Base-by-base conservation (phyloP, 2,113 vertebrate genomes). In the Saimiri boliviensis region DNA sequence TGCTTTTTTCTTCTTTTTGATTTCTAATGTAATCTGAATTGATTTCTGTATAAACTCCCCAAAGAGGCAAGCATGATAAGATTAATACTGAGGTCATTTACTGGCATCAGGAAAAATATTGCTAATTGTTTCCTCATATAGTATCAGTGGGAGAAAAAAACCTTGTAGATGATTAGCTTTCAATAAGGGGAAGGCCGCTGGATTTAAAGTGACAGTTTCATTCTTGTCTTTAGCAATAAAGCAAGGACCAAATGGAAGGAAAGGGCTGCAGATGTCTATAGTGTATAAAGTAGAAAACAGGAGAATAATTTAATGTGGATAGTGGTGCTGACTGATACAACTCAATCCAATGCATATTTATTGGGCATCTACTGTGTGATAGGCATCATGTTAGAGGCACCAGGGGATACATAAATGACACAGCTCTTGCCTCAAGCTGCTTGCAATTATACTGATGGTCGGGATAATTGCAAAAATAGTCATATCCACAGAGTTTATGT, bases 31-130 rank as follows among this genome's bases (percentile, higher is more conserved):
- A 96, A 95, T 45, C 79, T 82, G 94, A 95, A 98, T 94, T 97
- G 97, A 95, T 96, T 98, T 98, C 91, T 90, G 79, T 97, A 95
- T 95, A 97, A 97, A 96, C 91, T 93, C 89, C 68, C 83, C 79
- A 95, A 96, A 96, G 95, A 97, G 56, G 66, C 8, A 87, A 95
- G 66, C 70, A 63, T 93, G 91, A 96, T 94, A 93, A 94, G 86
- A 97, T 98, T 97, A 97, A 97, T 97, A 96, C 90, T 97, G 94
- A 96, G 49, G 96, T 96, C 74, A 89, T 94, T 95, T 96, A 96
- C 91, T 96, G 86, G 96, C 93, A 96, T 89, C 86, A 97, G 87
- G 94, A 97, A 97, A 97, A 98, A 90, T 96, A 97, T 77, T 98
- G 80, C 94, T 97, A 96, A 96, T 97, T 97, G 86, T 94, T 98